Base-by-base conservation (phyloP, 2,888 invertebrate species). In the Morpho deidamia region DNA sequence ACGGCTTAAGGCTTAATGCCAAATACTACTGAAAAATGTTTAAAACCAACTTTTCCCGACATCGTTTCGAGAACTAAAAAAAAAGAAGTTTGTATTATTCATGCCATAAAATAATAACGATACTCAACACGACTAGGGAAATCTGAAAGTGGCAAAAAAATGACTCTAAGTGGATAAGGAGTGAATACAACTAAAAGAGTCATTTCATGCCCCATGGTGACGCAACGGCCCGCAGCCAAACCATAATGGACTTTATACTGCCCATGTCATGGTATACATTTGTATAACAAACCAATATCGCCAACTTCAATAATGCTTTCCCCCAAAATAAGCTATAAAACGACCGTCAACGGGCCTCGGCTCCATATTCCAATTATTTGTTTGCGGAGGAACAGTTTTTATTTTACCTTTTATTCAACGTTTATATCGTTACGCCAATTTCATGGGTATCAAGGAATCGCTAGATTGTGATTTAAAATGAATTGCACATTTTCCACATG, bases 361-460 rank as follows among this genome's bases (percentile, higher is more conserved):
- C 54, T 44, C 51, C 49, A 71, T 70, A 71, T 73, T 81, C 85
- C 85, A 87, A 88, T 89, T 87, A 88, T 89, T 87, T 89, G 88
- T 88, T 88, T 87, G 86, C 81, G 87, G 85, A 49, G 87, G 83
- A 86, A 87, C 86, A 83, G 87, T 88, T 89, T 89, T 89, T 86
- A 10, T 88, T 89, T 87, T 86, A 84, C 88, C 87, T 89, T 89
- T 89, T 89, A 89, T 88, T 88, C 85, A 89, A 88, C 88, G 88
- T 89, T 89, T 89, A 89, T 88, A 84, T 82, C 88, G 88, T 87
- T 88, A 86, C 87, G 88, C 82, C 86, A 86, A 89, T 89, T 89
- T 89, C 88, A 89, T 81, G 88, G 88, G 83, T 86, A 88, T 89
- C 88, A 87, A 84, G 84, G 87, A 80, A 83, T 83, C 78, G 83